Conservation (phyloP, 2,113 vertebrate genomes). For the Malurus melanocephalus region DNA sequence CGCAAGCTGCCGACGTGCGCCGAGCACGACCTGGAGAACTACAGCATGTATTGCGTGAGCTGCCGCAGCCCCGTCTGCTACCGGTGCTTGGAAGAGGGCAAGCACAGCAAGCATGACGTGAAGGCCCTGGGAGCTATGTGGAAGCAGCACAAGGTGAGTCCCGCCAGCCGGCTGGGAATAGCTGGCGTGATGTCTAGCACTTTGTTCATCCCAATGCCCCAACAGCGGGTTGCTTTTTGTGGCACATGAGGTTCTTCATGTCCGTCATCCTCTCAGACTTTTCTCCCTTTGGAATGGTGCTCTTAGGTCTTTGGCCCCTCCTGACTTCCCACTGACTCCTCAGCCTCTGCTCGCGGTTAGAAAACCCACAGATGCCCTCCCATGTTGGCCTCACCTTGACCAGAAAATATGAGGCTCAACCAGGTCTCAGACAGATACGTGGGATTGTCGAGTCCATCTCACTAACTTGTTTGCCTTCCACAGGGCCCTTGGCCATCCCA, state of each 20-base stretch:
- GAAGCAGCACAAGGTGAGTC: slow-evolving; percentile 95
- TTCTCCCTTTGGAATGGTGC: rapidly evolving
- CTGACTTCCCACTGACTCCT: rapidly evolving
- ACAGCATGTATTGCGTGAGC: slow-evolving; percentile 90
- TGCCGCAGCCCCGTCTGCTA: slow-evolving; percentile 87
- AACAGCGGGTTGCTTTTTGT: rapidly evolving
- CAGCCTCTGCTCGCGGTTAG: background rate
- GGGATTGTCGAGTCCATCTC: background rate
- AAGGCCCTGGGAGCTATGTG: slow-evolving; percentile 88
- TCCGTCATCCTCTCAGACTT: background rate
- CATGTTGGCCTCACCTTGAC: rapidly evolving
- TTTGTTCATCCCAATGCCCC: rapidly evolving
- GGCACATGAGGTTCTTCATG: rapidly evolving
- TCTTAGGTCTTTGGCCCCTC: background rate
- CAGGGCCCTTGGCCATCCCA: background rate
- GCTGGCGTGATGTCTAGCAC: rapidly evolving
- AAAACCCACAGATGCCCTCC: background rate
- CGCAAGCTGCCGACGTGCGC: slow-evolving; percentile 84
- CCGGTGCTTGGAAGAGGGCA: slow-evolving; percentile 90
- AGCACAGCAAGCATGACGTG: slow-evolving; percentile 88
- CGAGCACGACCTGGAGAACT: slow-evolving; percentile 93
- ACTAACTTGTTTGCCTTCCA: background rate
- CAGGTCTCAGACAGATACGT: background rate
- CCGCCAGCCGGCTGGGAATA: rapidly evolving
- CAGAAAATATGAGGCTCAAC: background rate